These are phyloP conservation scores for Ptilonorhynchus violaceus DNA, from an alignment of 2,113 vertebrate genomes.

Conservation along the genomic window DNA sequence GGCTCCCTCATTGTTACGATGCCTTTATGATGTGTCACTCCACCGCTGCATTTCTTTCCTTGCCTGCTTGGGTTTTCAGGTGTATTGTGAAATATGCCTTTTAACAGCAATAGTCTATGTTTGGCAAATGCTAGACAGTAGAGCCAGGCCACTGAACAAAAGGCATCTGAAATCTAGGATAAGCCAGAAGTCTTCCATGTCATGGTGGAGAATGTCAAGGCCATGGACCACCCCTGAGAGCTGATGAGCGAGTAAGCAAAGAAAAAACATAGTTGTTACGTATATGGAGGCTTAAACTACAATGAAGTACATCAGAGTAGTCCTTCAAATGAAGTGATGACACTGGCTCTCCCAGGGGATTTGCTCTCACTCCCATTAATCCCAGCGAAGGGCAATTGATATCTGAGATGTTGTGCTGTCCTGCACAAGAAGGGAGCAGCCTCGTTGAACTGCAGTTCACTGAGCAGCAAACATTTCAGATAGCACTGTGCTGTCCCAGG, in stretches of 20 bases:
- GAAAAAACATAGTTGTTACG: accelerated
- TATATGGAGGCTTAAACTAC: neutral
- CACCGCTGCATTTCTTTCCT: neutral
- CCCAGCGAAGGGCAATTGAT: accelerated
- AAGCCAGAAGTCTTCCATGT: neutral
- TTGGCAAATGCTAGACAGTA: neutral
- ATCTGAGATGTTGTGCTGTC: accelerated
- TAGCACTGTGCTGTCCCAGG: too few species aligned
- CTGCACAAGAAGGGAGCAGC: neutral
- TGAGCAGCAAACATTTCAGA: neutral
- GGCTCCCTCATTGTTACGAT: neutral
- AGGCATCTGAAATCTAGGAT: neutral
- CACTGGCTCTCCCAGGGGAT: neutral
- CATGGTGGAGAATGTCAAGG: neutral
- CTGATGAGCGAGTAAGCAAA: neutral
- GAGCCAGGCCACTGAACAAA: neutral
- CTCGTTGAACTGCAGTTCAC: accelerated
- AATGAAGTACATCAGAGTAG: neutral
- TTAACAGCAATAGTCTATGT: neutral
- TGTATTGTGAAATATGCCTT: neutral
- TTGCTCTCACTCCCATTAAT: neutral
- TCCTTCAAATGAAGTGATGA: neutral
- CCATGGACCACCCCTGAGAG: neutral
- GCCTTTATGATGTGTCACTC: neutral
- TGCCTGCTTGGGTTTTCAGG: neutral